Conservation (phyloP, 1,140 invertebrate species). For the Drusus annulatus region DNA sequence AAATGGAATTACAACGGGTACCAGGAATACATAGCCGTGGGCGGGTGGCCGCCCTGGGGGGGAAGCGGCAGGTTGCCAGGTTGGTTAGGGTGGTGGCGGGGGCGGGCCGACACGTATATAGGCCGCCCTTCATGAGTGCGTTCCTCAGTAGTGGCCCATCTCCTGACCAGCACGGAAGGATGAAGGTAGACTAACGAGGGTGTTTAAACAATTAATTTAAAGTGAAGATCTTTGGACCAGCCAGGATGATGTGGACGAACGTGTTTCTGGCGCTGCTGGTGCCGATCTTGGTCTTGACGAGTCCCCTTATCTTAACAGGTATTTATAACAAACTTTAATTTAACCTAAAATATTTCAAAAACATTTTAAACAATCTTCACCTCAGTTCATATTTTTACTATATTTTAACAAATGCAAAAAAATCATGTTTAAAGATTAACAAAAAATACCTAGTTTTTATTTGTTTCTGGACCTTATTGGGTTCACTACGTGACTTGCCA, state of each 20-base stretch:
- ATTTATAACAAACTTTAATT: not conserved
- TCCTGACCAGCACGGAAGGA: not conserved
- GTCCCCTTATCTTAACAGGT: not conserved
- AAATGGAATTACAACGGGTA: not conserved
- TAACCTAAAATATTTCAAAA: no score
- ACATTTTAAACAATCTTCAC: no score
- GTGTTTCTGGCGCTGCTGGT: constrained; percentile 5
- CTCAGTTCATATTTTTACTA: no score
- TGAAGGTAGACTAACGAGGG: not conserved
- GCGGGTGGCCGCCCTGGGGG: not conserved
- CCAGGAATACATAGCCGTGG: not conserved
- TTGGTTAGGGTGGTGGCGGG: not conserved
- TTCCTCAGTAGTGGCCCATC: not conserved
- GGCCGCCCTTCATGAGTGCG: not conserved
- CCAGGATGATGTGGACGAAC: not conserved
- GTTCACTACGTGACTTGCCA: no score
- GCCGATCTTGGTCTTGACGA: not conserved
- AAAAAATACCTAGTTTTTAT: no score
- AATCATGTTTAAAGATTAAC: no score
- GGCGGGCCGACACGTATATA: constrained; percentile 10
- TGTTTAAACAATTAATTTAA: not conserved
- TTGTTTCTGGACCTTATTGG: no score
- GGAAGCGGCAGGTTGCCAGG: no score
- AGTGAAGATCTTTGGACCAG: not conserved
- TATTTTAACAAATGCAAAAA: no score